These are phyloP conservation scores for Muscina levida DNA, from an alignment of 2,888 invertebrate species.

Conservation along the genomic window DNA sequence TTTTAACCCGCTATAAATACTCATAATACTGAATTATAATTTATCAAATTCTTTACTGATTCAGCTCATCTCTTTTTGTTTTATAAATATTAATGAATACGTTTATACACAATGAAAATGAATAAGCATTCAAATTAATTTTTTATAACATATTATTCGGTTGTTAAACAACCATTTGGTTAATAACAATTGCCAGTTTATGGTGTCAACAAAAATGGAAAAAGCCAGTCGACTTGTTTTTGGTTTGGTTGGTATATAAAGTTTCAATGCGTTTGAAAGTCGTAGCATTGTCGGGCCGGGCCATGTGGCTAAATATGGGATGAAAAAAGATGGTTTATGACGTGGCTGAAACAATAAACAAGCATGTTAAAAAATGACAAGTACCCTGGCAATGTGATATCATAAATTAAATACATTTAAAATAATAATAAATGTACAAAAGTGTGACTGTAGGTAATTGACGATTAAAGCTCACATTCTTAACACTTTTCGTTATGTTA, in stretches of 20 bases:
- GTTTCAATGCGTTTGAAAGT: background rate
- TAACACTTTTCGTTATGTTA: slow-evolving; percentile 60
- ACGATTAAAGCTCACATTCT: slow-evolving; percentile 52
- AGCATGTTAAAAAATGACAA: slow-evolving; percentile 31
- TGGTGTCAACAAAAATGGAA: slow-evolving; percentile 18
- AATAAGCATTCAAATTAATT: slow-evolving; percentile 2
- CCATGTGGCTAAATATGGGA: background rate
- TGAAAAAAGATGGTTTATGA: slow-evolving; percentile 29
- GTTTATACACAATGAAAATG: background rate
- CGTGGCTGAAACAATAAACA: slow-evolving; percentile 36
- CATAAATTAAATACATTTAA: slow-evolving; percentile 22
- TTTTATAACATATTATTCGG: slow-evolving; percentile 31
- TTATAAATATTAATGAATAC: background rate
- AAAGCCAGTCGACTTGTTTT: background rate
- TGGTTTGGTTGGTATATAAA: background rate
- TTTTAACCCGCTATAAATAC: too few relatives aligned
- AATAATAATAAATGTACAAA: slow-evolving; percentile 47
- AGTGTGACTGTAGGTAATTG: slow-evolving; percentile 59
- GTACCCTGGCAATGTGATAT: slow-evolving; percentile 5
- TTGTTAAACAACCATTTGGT: slow-evolving; percentile 19
- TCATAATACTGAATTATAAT: too few relatives aligned
- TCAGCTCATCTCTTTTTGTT: too few relatives aligned
- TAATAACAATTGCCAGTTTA: slow-evolving; percentile 10
- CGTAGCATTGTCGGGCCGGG: background rate
- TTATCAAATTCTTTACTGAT: too few relatives aligned